A percentile compares a stretch with the other conserved stretches of the same genome.
Evolutionary conservation across 2,888 invertebrate genomes (phyloP).

Genomic region (Drosophila subquinaria): DNA sequence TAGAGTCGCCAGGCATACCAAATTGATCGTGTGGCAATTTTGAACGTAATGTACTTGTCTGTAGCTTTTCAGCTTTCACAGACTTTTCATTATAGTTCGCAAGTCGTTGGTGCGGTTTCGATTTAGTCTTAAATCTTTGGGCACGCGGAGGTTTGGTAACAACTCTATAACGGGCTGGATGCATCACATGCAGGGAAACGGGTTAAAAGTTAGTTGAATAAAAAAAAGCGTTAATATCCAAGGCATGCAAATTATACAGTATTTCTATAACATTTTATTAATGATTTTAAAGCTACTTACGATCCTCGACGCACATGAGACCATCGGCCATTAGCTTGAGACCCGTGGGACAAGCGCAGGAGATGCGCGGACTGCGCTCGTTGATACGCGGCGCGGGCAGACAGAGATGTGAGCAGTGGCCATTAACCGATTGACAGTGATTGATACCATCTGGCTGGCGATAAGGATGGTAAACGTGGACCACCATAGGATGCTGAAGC

Average conservation of each 20-base stretch:
- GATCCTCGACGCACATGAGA: slow-evolving; percentile 94
- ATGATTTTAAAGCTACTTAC: slow-evolving; percentile 87
- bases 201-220: slow-evolving; percentile 21
- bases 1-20: slow-evolving; percentile 43
- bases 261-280: not conserved
- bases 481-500: slow-evolving; percentile 96
- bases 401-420: slow-evolving; percentile 95
- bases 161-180: slow-evolving; percentile 38
- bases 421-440: slow-evolving; percentile 96
- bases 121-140: slow-evolving; percentile 35
- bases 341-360: slow-evolving; percentile 96
- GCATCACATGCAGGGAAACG: slow-evolving; percentile 18
- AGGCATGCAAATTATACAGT: slow-evolving; percentile 26
- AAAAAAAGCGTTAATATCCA: slow-evolving; percentile 30
- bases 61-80: slow-evolving; percentile 20
- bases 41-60: slow-evolving; percentile 2
- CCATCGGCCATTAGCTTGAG: slow-evolving; percentile 91
- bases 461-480: slow-evolving; percentile 97
- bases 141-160: slow-evolving; percentile 41
- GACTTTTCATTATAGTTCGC: slow-evolving; percentile 15
- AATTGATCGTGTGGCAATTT: slow-evolving; percentile 30
- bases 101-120: slow-evolving; percentile 33
- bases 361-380: slow-evolving; percentile 91
- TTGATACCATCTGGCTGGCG: slow-evolving; percentile 96
- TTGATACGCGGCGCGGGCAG: slow-evolving; percentile 95